Evolutionary conservation across 2,888 invertebrate genomes (phyloP), one percentile per base, ranked within the genome.

Genomic region (Scaeva pyrastri): DNA sequence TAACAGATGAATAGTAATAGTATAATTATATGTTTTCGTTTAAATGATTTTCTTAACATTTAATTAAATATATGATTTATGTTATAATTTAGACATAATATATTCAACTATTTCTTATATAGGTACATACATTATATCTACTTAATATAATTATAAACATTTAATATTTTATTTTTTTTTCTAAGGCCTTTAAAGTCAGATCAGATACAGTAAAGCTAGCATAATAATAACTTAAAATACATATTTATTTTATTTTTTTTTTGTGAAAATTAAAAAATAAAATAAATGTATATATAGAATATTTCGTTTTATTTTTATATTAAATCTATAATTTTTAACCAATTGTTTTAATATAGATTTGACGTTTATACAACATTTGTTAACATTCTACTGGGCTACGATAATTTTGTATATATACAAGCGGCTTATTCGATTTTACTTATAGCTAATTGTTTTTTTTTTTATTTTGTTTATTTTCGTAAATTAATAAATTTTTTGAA

Each of bases 161-260:
- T 71, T 56, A 48, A 14, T 79, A n/a, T n/a, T n/a, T n/a, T n/a
- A n/a, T n/a, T n/a, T 52, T 84, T 80, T 84, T 75, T 64, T 85
- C 85, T 85, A 85, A 80, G 85, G 85, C 85, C 75, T 73, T 85
- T 85, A 72, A 79, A 81, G 76, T 76, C 85, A 81, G 75, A 85
- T 85, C 85, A 85, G 85, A 82, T 82, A 64, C 71, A 80, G 75
- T 73, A 68, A 76, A 48, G 62, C 74, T 78, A 50, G 19, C 72
- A 77, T 36, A 66, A 23, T 68, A 68, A 52, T n/a, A 52, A 48
- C 48, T 64, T 16, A 2, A 23, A 12, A 39, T 39, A 39, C 39
- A 10, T 39, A 31, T 31, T 36, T 0, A 16, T 5, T n/a, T 62
- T 1, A 26, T 31, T 45, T 14, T 36, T 19, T 19, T 31, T 48